Evolutionary conservation across 1,140 invertebrate genomes (phyloP), one percentile per base, ranked within the genome.

Genomic region (Pollicipes pollicipes): DNA sequence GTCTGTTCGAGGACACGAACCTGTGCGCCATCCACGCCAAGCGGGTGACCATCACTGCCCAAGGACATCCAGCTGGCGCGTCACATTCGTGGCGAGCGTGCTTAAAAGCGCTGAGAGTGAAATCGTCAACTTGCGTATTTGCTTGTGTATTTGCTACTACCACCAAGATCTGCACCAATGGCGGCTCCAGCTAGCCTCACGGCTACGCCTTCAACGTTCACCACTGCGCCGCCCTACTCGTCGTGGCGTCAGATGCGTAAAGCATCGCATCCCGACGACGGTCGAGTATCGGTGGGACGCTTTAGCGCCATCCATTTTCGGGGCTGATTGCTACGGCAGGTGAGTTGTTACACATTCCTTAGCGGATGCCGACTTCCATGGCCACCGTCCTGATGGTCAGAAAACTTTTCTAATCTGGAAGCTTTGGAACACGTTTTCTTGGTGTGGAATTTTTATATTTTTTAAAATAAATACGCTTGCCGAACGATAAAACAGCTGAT

Each of bases 271-370:
- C 69, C 72, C 37, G 21, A 35, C 35, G 31, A 70, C 68, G 29
- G 71, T 35, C 17, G 32, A 72, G 72, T 73, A 73, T 73, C 27
- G 70, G 72, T 35, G 32, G 27, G 82, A 85, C 86, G 84, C 87
- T 89, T 84, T 76, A 89, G 87, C 87, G 87, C 86, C 86, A 88
- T 89, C 88, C 88, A 90, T 91, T 91, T 91, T 90, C 87, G 89
- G 88, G 87, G 88, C 88, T 89, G 86, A 86, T 88, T 87, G 84
- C 84, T 89, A 90, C 86, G 86, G 87, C 87, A 88, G 88, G 87
- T 90, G 87, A 90, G 88, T 89, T 87, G 87, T 90, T 90, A 87
- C 87, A 89, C 88, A 88, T 87, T 89, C 87, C 87, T 89, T 89
- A 87, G 88, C 87, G 86, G 88, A 85, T 90, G 87, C 85, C 88